Percentiles rank a stretch among this genome's conserved stretches.
Evolutionary conservation across 2,113 vertebrate genomes (phyloP).

Genomic region (Bambusicola thoracicus): DNA sequence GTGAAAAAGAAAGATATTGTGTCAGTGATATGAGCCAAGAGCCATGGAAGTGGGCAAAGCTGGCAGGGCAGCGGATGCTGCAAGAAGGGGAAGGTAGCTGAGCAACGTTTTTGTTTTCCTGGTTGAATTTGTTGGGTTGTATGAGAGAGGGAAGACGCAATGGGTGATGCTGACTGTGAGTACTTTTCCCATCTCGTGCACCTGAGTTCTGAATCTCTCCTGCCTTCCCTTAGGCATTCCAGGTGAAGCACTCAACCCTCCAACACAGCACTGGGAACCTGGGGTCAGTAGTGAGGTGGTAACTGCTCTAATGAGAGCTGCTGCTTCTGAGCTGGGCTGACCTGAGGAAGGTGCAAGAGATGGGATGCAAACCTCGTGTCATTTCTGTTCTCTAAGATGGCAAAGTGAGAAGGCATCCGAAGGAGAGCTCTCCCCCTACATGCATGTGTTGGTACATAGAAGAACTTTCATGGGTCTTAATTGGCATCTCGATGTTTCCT

Average conservation of each 20-base stretch:
- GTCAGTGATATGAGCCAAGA: background rate
- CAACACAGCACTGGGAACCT: background rate
- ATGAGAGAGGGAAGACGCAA: background rate
- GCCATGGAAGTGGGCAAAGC: background rate
- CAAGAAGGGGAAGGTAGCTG: background rate
- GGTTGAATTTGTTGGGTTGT: background rate
- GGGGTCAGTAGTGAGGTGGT: background rate
- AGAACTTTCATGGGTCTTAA: background rate
- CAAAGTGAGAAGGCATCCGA: fast-evolving
- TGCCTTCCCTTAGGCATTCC: background rate
- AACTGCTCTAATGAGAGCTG: background rate
- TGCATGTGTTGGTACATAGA: background rate
- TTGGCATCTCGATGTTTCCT: background rate
- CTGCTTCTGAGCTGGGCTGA: background rate
- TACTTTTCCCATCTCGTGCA: background rate
- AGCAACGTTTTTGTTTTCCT: background rate
- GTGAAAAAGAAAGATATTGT: background rate
- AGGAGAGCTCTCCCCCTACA: background rate
- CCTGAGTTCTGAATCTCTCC: background rate
- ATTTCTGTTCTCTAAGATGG: background rate
- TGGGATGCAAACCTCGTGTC: fast-evolving
- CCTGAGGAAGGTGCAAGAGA: background rate
- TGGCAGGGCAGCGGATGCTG: background rate
- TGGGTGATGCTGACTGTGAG: background rate
- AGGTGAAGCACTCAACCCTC: background rate